These are phyloP conservation scores for Bombus vancouverensis DNA, from an alignment of 1,140 invertebrate genomes.

Conservation along the genomic window DNA sequence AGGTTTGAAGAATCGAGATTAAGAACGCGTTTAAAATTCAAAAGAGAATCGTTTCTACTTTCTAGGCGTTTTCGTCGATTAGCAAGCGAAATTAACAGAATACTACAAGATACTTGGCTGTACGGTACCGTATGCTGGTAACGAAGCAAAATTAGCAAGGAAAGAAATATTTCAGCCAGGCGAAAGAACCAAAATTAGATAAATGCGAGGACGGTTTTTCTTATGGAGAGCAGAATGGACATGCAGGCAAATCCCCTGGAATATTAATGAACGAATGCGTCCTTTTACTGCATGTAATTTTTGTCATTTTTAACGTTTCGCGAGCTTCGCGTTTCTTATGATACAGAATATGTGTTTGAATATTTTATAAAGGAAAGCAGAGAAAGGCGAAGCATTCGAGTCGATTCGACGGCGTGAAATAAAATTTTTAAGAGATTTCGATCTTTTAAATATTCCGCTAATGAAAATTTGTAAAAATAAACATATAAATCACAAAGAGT, in stretches of 20 bases:
- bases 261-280: neutral
- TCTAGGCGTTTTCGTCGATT: neutral
- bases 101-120: slow-evolving; percentile 7
- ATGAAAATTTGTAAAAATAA: no score
- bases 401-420: no score
- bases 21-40: slow-evolving; percentile 8
- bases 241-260: neutral
- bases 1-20: no score
- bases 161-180: slow-evolving; percentile 2
- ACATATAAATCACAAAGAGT: no score
- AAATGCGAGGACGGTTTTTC: neutral
- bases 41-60: neutral
- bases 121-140: neutral
- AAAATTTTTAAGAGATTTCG: no score
- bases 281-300: neutral
- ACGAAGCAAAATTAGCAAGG: slow-evolving; percentile 21
- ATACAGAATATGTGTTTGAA: neutral
- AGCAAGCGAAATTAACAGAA: neutral
- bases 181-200: neutral
- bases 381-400: no score
- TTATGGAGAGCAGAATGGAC: neutral
- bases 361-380: no score
- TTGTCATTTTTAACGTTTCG: neutral
- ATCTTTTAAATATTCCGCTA: no score
- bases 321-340: neutral